Evolutionary conservation across 1,140 invertebrate species (phyloP).

Genomic region (Hyposmocoma kahamanoa): DNA sequence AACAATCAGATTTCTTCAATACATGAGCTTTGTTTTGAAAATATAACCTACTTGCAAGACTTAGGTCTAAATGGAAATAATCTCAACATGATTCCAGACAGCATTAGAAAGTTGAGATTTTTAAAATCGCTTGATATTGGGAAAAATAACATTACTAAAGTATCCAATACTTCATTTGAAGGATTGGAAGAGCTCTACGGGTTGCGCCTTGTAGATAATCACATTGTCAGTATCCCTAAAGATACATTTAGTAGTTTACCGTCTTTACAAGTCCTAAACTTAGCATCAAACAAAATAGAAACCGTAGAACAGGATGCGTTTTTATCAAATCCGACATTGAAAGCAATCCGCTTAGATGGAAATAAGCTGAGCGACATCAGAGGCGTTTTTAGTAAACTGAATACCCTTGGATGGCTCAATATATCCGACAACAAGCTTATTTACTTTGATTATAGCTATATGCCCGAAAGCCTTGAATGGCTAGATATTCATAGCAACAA

Average conservation of each 20-base stretch:
- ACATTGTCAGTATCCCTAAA: conserved; percentile 78
- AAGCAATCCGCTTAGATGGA: conserved; percentile 80
- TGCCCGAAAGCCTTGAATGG: conserved; percentile 81
- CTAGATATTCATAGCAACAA: conserved; percentile 82
- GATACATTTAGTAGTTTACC: conserved; percentile 79
- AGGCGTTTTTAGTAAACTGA: conserved; percentile 79
- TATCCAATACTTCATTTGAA: conserved; percentile 77
- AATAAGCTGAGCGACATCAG: conserved; percentile 80
- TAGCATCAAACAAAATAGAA: conserved; percentile 81
- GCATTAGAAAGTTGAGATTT: conserved; percentile 78
- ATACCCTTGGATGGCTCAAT: conserved; percentile 81
- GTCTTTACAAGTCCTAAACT: conserved; percentile 80
- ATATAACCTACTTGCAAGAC: conserved; percentile 85
- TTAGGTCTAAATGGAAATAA: conserved; percentile 85
- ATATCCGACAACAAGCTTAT: conserved; percentile 80
- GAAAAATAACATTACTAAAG: conserved; percentile 81
- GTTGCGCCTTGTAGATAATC: conserved; percentile 79
- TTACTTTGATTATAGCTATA: conserved; percentile 81
- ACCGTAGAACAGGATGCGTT: conserved; percentile 80
- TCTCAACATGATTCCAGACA: conserved; percentile 81
- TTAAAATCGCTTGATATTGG: conserved; percentile 86
- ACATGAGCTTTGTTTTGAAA: conserved; percentile 83
- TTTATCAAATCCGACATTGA: conserved; percentile 77
- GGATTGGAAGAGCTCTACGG: conserved; percentile 79
- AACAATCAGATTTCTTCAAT: conserved; percentile 81